Conservation (phyloP, 2,888 invertebrate genomes). For the Limnephilus marmoratus region DNA sequence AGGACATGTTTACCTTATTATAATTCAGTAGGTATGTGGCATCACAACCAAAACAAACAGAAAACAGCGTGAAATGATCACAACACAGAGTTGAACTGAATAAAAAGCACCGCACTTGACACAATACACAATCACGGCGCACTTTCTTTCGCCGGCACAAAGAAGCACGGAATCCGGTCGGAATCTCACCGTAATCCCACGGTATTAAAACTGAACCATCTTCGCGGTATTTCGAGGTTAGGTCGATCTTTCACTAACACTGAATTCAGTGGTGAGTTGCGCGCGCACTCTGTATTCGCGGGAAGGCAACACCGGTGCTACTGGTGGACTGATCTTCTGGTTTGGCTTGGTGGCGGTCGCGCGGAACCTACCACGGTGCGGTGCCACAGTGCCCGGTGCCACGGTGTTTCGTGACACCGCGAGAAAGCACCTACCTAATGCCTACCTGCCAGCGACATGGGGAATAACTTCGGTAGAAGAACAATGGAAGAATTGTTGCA, state of each 20-base stretch:
- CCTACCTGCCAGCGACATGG: background rate
- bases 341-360: background rate
- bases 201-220: background rate
- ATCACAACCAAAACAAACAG: constrained; percentile 27
- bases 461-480: background rate
- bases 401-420: background rate
- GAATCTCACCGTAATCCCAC: constrained; percentile 21
- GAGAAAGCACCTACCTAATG: background rate
- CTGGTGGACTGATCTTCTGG: background rate
- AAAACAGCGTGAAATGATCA: background rate
- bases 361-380: background rate
- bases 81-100: background rate
- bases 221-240: constrained; percentile 45
- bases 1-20: background rate
- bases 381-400: background rate
- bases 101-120: background rate
- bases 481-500: background rate
- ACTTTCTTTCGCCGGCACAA: constrained; percentile 7
- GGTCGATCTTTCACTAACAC: background rate
- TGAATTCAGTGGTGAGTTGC: constrained; percentile 25
- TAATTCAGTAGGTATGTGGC: background rate
- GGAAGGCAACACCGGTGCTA: constrained; percentile 2
- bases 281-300: constrained; percentile 53
- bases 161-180: background rate
- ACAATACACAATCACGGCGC: background rate